Percentiles rank a stretch among this genome's conserved stretches.
phyloP scores from a whole-genome alignment of 1,140 invertebrate genomes.

The Caenorhabditis tropicalis region DNA sequence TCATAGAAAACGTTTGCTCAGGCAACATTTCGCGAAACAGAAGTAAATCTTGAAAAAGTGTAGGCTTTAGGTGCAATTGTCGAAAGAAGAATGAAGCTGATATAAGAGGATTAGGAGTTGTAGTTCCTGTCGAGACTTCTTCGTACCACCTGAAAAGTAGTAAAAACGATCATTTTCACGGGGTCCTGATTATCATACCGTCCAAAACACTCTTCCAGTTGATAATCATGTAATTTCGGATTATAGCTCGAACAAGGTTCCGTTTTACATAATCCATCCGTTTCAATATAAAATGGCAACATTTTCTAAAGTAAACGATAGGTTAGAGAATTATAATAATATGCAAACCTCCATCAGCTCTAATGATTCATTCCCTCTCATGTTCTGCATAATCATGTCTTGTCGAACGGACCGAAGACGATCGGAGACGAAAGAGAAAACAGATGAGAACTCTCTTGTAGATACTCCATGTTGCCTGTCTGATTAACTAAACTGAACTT shows the following conservation, averaged over 20 bases:
- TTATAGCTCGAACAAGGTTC: neutral
- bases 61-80: neutral
- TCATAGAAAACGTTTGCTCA: neutral
- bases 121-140: neutral
- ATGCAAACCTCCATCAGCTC: slow-evolving; percentile 8
- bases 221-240: slow-evolving; percentile 23
- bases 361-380: neutral
- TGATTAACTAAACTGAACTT: neutral
- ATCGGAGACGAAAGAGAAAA: slow-evolving; percentile 20
- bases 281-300: slow-evolving; percentile 43
- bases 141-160: neutral
- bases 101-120: neutral
- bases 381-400: slow-evolving; percentile 40
- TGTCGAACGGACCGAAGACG: slow-evolving; percentile 25
- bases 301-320: slow-evolving; percentile 2
- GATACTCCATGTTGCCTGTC: neutral
- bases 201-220: slow-evolving; percentile 45
- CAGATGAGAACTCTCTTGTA: neutral
- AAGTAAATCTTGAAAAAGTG: neutral
- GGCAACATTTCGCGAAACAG: neutral
- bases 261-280: slow-evolving; percentile 14
- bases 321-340: neutral
- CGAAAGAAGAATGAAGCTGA: neutral
- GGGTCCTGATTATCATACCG: neutral
- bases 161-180: neutral